Evolutionary conservation across 2,888 invertebrate genomes (phyloP).

Genomic region (Drosophila setosimentum): DNA sequence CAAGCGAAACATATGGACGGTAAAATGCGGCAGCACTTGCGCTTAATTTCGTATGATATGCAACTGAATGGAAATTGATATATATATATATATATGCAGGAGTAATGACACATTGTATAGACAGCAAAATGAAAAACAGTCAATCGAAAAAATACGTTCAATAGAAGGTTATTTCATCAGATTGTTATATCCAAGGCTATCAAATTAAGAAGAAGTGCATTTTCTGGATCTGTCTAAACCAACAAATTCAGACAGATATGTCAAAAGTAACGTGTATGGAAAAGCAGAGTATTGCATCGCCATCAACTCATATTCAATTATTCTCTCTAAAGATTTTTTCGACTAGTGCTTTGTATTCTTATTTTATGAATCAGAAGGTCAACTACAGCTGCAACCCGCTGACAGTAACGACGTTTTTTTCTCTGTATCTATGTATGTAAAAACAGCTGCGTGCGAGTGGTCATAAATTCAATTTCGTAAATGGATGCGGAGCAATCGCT

Average conservation of each 20-base stretch:
- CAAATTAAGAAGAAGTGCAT: too few species aligned
- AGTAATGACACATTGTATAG: constrained; percentile 50
- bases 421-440: constrained; percentile 25
- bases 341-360: too few species aligned
- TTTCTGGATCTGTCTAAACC: too few species aligned
- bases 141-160: background rate
- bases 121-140: constrained; percentile 36
- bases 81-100: constrained; percentile 6
- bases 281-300: background rate
- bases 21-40: constrained; percentile 78
- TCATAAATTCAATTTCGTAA: constrained; percentile 78
- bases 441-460: constrained; percentile 36
- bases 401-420: background rate
- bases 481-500: constrained; percentile 48
- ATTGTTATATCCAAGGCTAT: too few species aligned
- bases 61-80: constrained; percentile 23
- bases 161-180: background rate
- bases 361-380: background rate
- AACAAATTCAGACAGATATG: too few species aligned
- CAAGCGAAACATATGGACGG: constrained; percentile 94
- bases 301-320: background rate
- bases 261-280: background rate
- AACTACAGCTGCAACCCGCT: constrained; percentile 9
- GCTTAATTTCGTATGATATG: constrained; percentile 6
- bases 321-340: background rate